Base-by-base conservation (phyloP, 2,888 invertebrate species). In the Prosopocoilus inquinatus region DNA sequence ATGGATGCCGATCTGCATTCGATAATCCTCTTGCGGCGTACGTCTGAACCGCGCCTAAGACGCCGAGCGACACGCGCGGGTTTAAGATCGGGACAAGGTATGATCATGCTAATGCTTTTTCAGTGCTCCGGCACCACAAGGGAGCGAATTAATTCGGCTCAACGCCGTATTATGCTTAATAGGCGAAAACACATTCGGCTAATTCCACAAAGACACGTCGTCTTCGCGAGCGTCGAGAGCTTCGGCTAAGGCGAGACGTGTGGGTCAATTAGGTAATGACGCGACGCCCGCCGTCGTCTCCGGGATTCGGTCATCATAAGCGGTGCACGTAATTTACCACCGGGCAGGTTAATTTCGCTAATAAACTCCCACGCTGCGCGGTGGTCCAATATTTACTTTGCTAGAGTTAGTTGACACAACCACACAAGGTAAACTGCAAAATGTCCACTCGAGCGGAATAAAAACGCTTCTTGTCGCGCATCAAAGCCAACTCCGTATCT, bases 41-140 rank as follows among this genome's bases (percentile, higher is more conserved):
- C 70, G 71, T 72, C 70, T 71, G 72, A 71, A 73, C 71, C 73
- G 69, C 75, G 66, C 65, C 71, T 71, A 74, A 75, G 74, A 75
- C 67, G 70, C 64, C 64, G 66, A 67, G 71, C 71, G 72, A 70
- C 72, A 70, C 71, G 68, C 70, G 66, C 65, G 66, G 74, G 72
- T 71, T 71, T 74, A 75, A 75, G 75, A 74, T 71, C 65, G 67
- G 74, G 73, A 73, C 75, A 74, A 75, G 74, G 75, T 75, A 75
- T 70, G 75, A 76, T 75, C 75, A 73, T 73, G 73, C 73, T 77
- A 77, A 77, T 76, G 76, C 76, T 72, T 75, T 75, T 75, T 70
- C 75, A 70, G 69, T 75, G 76, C 75, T 75, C 63, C 68, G 65
- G 63, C 65, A 74, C 74, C 74, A 71, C 75, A 75, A 75, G 72